These are phyloP conservation scores for Cyanoramphus novaezelandiae DNA, from an alignment of 2,113 vertebrate species.

Conservation along the genomic window DNA sequence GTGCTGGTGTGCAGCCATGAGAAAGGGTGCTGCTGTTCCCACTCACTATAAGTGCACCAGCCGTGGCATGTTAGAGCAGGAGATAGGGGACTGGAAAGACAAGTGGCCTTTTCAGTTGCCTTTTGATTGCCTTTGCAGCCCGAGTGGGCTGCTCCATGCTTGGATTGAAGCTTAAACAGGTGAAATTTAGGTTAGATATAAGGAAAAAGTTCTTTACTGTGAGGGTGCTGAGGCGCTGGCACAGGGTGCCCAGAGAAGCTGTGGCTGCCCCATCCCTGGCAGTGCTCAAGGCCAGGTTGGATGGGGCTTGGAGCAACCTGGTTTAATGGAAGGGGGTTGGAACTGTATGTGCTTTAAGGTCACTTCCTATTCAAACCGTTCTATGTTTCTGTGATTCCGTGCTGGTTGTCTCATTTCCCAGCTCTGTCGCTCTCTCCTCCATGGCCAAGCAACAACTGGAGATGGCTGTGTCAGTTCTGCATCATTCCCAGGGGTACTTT, in stretches of 20 bases:
- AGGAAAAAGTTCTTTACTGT: neutral
- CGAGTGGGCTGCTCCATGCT: neutral
- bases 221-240: neutral
- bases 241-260: neutral
- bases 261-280: neutral
- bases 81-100: neutral
- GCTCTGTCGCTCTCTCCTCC: neutral
- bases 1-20: neutral
- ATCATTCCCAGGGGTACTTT: neutral
- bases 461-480: neutral
- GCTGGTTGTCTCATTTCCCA: neutral
- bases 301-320: neutral
- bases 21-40: neutral
- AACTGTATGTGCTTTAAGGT: neutral
- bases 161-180: neutral
- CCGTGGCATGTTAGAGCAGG: fast-evolving
- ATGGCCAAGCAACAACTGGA: neutral
- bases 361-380: neutral
- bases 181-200: neutral
- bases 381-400: neutral
- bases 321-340: neutral
- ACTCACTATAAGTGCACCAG: neutral
- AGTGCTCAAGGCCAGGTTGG: neutral
- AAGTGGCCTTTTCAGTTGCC: neutral
- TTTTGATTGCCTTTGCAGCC: neutral